Base-by-base conservation (phyloP, 2,113 vertebrate genomes). In the Pluvianellus socialis region DNA sequence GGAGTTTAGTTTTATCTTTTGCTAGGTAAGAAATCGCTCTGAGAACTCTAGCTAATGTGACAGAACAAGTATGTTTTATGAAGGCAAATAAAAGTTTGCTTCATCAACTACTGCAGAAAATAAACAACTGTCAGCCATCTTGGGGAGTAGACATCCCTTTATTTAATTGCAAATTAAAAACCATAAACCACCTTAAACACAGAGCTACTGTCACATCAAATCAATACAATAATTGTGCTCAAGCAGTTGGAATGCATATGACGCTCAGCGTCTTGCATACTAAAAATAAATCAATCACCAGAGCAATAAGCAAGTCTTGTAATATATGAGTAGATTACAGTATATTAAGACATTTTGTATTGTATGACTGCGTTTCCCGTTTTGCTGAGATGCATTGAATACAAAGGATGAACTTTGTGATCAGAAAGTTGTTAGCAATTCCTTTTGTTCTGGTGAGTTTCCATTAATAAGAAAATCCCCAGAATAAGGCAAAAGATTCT, bases 91-190 rank as follows among this genome's bases (percentile, higher is more conserved):
- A 97, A 97, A 97, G 87, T 97, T 96, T 58, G 50, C 91, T 96
- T 97, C 91, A 87, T 95, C 94, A 93, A 49, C 91, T 40, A 32
- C 88, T 75, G 82, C 80, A 79, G 96, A 91, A 86, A 95, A 93
- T 94, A 98, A 98, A 97, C 97, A 95, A 96, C 88, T 71, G 53
- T 88, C 97, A 98, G 96, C 97, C 94, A 88, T 96, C 90, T 96
- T 97, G 86, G 86, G 55, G 42, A 97, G 95, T 18, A 97, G 89
- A 79, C 88, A 93, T 96, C 88, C 82, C 92, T 98, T 97, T 97
- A 97, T 97, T 98, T 98, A 98, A 98, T 98, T 97, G 97, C 97
- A 98, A 98, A 98, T 98, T 98, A 98, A 97, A 98, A 98, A 96
- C 94, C 95, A 98, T 97, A 98, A 98, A 97, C 94, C 75, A 96